Conservation (phyloP, 1,140 invertebrate species). For the Oryzaephilus surinamensis region DNA sequence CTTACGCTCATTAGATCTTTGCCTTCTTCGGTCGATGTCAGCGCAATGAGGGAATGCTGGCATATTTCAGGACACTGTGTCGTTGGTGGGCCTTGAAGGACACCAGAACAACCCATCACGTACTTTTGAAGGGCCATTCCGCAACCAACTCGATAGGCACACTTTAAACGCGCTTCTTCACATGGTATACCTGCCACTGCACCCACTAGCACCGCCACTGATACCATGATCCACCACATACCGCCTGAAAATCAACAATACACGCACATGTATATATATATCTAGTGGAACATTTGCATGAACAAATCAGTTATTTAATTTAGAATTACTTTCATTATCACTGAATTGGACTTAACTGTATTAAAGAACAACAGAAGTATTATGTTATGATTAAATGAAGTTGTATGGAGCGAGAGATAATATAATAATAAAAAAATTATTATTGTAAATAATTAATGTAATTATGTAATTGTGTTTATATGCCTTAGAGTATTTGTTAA, state of each 20-base stretch:
- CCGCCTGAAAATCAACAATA: constrained; percentile 23
- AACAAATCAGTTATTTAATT: neutral
- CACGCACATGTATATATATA: neutral
- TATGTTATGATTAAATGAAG: no score
- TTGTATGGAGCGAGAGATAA: no score
- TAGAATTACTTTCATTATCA: constrained; percentile 16
- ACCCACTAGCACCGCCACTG: constrained; percentile 32
- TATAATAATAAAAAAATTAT: no score
- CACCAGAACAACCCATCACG: constrained; percentile 55
- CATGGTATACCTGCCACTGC: constrained; percentile 41
- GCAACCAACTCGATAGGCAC: constrained; percentile 62
- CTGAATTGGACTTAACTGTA: neutral
- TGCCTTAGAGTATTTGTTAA: no score
- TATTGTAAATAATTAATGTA: no score
- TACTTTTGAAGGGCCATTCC: constrained; percentile 63
- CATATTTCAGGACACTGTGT: constrained; percentile 55
- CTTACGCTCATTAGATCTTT: constrained; percentile 59
- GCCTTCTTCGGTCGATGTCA: constrained; percentile 68
- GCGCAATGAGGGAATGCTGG: constrained; percentile 61
- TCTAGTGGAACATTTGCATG: neutral
- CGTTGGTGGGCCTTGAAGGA: constrained; percentile 43
- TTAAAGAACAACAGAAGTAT: no score
- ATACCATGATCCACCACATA: constrained; percentile 34
- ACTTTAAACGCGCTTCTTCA: constrained; percentile 56
- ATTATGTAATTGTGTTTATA: no score